A percentile compares a stretch with the other conserved stretches of the same genome.
Conservation (phyloP, 2,797 vertebrate genomes). For the Alauda arvensis region DNA sequence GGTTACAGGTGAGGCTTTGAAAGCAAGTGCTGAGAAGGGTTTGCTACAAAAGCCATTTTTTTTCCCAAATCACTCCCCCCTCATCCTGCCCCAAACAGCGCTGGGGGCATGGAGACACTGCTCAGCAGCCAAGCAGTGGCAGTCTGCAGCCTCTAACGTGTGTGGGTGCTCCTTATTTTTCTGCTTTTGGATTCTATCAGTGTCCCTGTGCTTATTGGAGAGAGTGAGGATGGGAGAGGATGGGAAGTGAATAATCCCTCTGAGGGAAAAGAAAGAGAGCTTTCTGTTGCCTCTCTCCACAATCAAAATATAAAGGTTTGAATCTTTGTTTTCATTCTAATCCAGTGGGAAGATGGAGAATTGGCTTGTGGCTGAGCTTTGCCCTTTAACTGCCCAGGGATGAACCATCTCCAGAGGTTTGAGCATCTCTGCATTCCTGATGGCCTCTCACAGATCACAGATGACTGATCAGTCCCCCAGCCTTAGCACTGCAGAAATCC, state of each 20-base stretch:
- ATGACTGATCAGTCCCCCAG: neutral
- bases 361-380: neutral
- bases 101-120: too few species aligned
- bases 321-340: neutral
- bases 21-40: neutral
- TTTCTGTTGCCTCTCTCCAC: neutral
- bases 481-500: neutral
- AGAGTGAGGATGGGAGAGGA: neutral
- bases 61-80: accelerated
- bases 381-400: neutral
- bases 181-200: neutral
- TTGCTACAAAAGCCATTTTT: neutral
- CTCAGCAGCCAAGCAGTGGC: neutral
- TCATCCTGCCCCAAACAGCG: neutral
- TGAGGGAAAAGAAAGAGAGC: accelerated
- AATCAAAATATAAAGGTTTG: neutral
- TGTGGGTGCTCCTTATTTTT: neutral
- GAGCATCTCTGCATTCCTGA: neutral
- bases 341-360: neutral
- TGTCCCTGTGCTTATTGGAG: neutral
- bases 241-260: neutral
- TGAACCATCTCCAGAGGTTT: neutral
- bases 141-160: neutral
- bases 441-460: neutral
- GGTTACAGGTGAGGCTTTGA: neutral